phyloP scores from a whole-genome alignment of 2,888 invertebrate genomes.

The Branchipolynoe longqiensis region DNA sequence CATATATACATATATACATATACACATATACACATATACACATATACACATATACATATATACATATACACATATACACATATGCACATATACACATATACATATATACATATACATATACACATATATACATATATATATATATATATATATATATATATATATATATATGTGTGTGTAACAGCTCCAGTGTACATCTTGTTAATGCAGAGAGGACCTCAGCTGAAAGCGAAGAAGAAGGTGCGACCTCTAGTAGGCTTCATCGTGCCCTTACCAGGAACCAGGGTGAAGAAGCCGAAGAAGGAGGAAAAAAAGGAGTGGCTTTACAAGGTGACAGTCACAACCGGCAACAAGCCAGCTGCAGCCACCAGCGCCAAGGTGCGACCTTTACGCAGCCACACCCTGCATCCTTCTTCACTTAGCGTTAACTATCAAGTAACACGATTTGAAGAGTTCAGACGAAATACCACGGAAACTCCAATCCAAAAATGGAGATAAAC shows the following conservation, averaged over 20 bases:
- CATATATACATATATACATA: too few relatives aligned
- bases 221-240: slow-evolving; percentile 65
- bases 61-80: too few relatives aligned
- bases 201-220: slow-evolving; percentile 59
- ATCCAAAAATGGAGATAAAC: too few relatives aligned
- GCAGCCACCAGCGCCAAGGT: slow-evolving; percentile 76
- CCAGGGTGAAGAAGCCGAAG: slow-evolving; percentile 68
- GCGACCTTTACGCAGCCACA: slow-evolving; percentile 44
- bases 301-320: slow-evolving; percentile 68
- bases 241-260: slow-evolving; percentile 71
- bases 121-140: not conserved
- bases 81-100: too few relatives aligned
- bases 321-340: slow-evolving; percentile 75
- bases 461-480: too few relatives aligned
- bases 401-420: not conserved
- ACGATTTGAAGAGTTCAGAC: too few relatives aligned
- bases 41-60: too few relatives aligned
- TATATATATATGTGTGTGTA: not conserved
- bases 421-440: too few relatives aligned
- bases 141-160: not conserved
- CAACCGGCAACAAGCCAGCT: slow-evolving; percentile 71
- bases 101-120: too few relatives aligned
- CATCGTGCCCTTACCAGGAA: slow-evolving; percentile 73
- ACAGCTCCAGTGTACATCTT: slow-evolving; percentile 4
- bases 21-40: too few relatives aligned